Conservation (phyloP, 2,113 vertebrate genomes). For the Gallinago paraguaiae region DNA sequence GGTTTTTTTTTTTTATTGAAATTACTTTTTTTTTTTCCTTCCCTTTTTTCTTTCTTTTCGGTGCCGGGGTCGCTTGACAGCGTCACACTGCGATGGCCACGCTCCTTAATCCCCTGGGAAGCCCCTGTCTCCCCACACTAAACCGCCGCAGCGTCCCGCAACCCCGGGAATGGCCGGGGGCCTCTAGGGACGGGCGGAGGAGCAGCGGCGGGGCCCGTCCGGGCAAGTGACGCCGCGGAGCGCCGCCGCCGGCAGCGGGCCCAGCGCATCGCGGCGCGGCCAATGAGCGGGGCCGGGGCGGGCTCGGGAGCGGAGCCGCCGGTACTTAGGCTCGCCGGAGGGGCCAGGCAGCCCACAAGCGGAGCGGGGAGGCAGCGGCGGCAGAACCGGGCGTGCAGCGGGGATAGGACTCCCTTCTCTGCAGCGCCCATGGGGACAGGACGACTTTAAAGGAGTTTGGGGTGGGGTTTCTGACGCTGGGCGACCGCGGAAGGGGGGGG, state of each 20-base stretch:
- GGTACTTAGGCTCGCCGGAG: constrained; percentile 66
- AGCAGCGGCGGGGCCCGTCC: background rate
- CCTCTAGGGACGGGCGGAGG: background rate
- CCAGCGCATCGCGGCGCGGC: background rate
- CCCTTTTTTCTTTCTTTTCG: background rate
- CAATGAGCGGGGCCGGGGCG: constrained; percentile 69
- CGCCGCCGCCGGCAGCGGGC: background rate
- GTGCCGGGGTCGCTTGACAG: background rate
- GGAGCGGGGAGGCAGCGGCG: background rate
- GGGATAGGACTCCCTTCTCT: background rate
- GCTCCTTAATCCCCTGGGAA: fast-evolving
- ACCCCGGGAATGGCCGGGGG: no score
- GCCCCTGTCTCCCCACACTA: background rate
- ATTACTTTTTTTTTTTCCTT: fast-evolving
- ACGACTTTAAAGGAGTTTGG: constrained; percentile 78
- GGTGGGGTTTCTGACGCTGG: constrained; percentile 52
- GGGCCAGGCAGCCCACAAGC: background rate
- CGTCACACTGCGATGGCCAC: fast-evolving
- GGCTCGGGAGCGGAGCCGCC: background rate
- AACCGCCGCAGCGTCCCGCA: background rate
- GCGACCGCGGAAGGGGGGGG: constrained; percentile 60
- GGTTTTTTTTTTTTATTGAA: background rate
- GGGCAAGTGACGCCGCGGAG: background rate
- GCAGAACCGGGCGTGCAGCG: fast-evolving
- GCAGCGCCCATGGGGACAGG: constrained; percentile 75